Evolutionary conservation across 2,113 vertebrate genomes (phyloP).

Genomic region (Marmota monax): DNA sequence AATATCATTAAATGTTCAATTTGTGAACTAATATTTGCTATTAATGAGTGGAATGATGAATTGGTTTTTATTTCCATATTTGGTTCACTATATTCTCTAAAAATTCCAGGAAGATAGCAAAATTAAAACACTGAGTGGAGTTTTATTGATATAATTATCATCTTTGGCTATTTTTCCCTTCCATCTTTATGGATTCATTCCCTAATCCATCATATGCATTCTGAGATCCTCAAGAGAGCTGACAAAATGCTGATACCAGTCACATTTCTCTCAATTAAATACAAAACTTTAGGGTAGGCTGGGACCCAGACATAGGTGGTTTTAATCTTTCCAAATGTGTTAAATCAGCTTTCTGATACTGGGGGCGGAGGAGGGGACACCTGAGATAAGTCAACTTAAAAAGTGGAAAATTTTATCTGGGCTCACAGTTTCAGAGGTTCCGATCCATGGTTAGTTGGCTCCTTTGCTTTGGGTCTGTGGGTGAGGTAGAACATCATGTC

Average conservation of each 20-base stretch:
- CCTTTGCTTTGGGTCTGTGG: background rate
- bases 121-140: background rate
- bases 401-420: background rate
- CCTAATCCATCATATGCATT: background rate
- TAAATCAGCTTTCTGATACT: background rate
- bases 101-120: background rate
- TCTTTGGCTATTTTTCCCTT: background rate
- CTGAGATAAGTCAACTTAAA: background rate
- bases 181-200: background rate
- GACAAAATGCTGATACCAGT: background rate
- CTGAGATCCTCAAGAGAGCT: background rate
- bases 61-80: background rate
- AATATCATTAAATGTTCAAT: slow-evolving; percentile 76
- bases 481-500: background rate
- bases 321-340: background rate
- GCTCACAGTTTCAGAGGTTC: background rate
- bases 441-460: too few relatives aligned
- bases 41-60: slow-evolving; percentile 63
- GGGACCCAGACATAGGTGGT: background rate
- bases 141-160: background rate
- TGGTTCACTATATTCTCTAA: background rate
- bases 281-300: background rate
- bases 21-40: slow-evolving; percentile 79
- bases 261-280: background rate
- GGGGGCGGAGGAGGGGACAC: background rate